Conservation (phyloP, 2,113 vertebrate species). For the Mus spicilegus region DNA sequence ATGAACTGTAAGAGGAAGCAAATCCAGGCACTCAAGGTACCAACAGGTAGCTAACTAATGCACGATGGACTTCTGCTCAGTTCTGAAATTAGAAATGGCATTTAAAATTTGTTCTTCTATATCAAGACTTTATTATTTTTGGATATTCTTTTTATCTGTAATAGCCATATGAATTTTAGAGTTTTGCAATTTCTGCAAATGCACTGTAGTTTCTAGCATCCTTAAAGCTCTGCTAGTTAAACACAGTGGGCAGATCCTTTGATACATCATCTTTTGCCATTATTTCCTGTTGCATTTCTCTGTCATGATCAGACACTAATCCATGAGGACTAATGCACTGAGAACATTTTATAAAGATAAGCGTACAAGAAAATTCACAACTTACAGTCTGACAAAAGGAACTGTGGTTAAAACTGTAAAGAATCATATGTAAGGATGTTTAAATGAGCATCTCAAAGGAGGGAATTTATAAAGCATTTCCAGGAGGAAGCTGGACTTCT, state of each 20-base stretch:
- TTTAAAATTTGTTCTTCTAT: background rate
- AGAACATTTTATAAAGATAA: background rate
- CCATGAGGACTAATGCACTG: background rate
- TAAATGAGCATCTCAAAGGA: background rate
- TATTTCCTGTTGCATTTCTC: background rate
- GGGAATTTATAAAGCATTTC: background rate
- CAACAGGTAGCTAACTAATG: background rate
- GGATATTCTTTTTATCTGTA: background rate
- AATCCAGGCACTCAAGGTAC: too few relatives aligned
- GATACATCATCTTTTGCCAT: background rate
- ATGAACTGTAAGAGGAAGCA: background rate
- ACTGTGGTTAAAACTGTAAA: background rate
- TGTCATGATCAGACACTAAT: background rate
- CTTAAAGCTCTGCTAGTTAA: background rate
- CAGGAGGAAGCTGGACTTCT: background rate
- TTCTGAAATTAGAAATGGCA: background rate
- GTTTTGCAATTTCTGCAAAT: background rate
- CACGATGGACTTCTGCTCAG: background rate
- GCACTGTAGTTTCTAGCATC: background rate
- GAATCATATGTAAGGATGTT: background rate
- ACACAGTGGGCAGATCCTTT: background rate
- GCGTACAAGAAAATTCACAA: background rate
- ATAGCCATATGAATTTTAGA: background rate
- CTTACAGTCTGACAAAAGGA: background rate
- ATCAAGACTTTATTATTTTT: background rate